Conservation (phyloP, 2,797 vertebrate species). For the Macropus fuliginosus region DNA sequence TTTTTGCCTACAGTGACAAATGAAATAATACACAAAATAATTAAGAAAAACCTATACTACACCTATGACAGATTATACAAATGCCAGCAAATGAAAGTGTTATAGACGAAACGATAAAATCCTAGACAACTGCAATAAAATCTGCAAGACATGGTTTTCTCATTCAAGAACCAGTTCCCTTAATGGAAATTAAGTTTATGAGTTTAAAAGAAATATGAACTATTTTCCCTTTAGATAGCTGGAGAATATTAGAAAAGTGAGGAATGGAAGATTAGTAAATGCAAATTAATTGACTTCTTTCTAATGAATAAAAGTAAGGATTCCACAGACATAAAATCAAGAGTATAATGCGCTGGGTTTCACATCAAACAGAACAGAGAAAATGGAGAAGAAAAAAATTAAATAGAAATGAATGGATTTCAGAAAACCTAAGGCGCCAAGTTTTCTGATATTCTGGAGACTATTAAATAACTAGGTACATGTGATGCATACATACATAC, state of each 20-base stretch:
- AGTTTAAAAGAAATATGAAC: constrained; percentile 68
- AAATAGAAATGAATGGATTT: constrained; percentile 55
- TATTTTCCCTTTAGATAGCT: constrained; percentile 74
- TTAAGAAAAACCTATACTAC: constrained; percentile 12
- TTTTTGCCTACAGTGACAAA: background rate
- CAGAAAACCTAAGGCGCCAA: constrained; percentile 12
- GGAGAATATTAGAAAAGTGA: constrained; percentile 63
- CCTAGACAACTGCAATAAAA: constrained; percentile 64
- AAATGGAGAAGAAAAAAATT: constrained; percentile 20
- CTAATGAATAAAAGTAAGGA: constrained; percentile 74
- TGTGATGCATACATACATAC: background rate
- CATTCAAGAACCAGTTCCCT: constrained; percentile 62
- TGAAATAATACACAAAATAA: constrained; percentile 47
- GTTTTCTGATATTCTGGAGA: constrained; percentile 14
- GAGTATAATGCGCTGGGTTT: constrained; percentile 60
- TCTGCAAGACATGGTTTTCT: constrained; percentile 64
- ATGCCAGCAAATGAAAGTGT: constrained; percentile 62
- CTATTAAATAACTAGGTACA: constrained; percentile 8
- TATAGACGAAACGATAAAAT: constrained; percentile 62
- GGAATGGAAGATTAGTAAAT: constrained; percentile 71
- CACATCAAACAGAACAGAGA: constrained; percentile 21
- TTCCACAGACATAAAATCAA: constrained; percentile 75
- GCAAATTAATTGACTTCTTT: constrained; percentile 75
- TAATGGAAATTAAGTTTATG: constrained; percentile 72
- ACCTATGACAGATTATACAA: constrained; percentile 58